Conservation (phyloP, 2,888 invertebrate genomes). For the Flexamia atlantica region DNA sequence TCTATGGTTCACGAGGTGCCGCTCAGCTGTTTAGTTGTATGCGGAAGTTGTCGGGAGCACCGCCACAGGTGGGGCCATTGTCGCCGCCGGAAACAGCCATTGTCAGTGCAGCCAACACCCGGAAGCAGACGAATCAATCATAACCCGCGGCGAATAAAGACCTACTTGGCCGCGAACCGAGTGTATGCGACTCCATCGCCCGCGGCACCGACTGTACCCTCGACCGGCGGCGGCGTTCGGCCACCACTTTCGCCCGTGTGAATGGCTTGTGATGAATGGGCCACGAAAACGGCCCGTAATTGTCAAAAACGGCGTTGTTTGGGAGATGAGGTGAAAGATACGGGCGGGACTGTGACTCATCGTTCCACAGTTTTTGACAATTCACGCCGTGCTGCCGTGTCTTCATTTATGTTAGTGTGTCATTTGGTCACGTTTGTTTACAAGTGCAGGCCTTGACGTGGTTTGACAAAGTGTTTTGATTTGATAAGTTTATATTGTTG, state of each 20-base stretch:
- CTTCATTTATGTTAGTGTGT: not conserved
- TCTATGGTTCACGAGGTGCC: too few relatives aligned
- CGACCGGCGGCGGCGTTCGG: not conserved
- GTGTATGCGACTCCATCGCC: not conserved
- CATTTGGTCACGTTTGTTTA: too few relatives aligned
- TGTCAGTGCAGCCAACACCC: conserved; percentile 35
- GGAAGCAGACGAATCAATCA: conserved; percentile 37
- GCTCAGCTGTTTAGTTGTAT: not conserved
- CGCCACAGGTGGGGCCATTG: conserved; percentile 33
- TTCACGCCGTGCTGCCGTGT: not conserved
- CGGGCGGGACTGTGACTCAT: not conserved
- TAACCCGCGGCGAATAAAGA: conserved; percentile 19
- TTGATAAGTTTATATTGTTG: too few relatives aligned
- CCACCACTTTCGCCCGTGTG: not conserved
- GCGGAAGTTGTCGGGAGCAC: not conserved
- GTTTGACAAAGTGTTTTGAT: too few relatives aligned
- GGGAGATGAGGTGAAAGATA: conserved; percentile 26
- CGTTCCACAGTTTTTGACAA: too few relatives aligned
- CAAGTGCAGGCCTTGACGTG: too few relatives aligned
- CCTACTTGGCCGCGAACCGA: not conserved
- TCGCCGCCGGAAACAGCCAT: conserved; percentile 24
- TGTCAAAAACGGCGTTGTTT: conserved; percentile 15
- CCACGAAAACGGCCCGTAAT: not conserved
- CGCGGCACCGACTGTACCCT: conserved; percentile 4
- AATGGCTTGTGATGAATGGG: conserved; percentile 4